phyloP scores from a whole-genome alignment of 2,888 invertebrate species.

The Yponomeuta malinellus region DNA sequence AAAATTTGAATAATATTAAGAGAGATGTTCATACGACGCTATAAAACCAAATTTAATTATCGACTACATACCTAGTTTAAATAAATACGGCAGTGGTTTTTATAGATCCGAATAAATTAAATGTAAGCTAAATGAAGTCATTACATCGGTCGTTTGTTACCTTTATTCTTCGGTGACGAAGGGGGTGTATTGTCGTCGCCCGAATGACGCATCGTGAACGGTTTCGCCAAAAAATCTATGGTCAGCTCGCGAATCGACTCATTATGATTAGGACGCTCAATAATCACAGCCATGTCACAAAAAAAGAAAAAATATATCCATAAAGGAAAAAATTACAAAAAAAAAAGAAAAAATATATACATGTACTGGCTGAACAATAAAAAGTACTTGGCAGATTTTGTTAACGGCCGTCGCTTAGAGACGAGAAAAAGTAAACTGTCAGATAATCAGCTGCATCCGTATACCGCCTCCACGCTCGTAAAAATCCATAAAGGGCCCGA shows the following conservation, averaged over 20 bases:
- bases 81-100: conserved; percentile 10
- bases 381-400: conserved; percentile 14
- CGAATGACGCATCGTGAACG: conserved; percentile 13
- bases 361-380: conserved; percentile 23
- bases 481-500: conserved; percentile 64
- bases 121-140: not conserved
- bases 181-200: conserved; percentile 47
- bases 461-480: conserved; percentile 37
- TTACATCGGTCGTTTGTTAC: conserved; percentile 31
- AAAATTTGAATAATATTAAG: not conserved
- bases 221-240: conserved; percentile 41
- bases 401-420: conserved; percentile 22
- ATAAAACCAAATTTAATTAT: conserved; percentile 9
- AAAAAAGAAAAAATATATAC: not conserved
- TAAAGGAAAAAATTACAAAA: no score
- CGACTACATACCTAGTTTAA: conserved; percentile 9
- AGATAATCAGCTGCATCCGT: conserved; percentile 43
- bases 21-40: not conserved
- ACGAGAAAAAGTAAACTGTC: conserved; percentile 55
- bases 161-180: conserved; percentile 58
- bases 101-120: not conserved
- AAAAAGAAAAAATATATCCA: conserved; percentile 18
- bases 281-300: conserved; percentile 39
- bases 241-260: conserved; percentile 37
- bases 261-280: conserved; percentile 30